phyloP scores from a whole-genome alignment of 2,113 vertebrate genomes.

The Silurus meridionalis region DNA sequence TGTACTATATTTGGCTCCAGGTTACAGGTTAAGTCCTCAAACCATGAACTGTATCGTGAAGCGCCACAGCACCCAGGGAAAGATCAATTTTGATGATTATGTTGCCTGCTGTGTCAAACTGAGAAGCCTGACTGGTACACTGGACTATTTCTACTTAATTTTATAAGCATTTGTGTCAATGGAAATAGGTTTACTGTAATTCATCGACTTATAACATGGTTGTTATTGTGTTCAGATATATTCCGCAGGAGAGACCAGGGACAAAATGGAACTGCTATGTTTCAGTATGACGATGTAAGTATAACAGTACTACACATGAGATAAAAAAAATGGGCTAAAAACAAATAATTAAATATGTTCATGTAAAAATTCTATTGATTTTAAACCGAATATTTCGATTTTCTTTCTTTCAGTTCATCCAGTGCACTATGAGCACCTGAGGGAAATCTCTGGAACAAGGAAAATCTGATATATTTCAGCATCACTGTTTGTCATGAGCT shows the following conservation, averaged over 20 bases:
- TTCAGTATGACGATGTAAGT: constrained; percentile 95
- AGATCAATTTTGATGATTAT: constrained; percentile 91
- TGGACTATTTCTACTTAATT: background rate
- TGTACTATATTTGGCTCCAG: constrained; percentile 52
- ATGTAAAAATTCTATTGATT: background rate
- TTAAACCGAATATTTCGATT: background rate
- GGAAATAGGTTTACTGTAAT: background rate
- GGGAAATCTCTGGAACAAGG: background rate
- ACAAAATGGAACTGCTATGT: constrained; percentile 82
- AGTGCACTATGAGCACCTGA: constrained; percentile 71
- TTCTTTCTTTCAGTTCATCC: constrained; percentile 67
- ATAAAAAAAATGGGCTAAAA: background rate
- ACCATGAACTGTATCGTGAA: constrained; percentile 81
- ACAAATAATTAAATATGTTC: background rate
- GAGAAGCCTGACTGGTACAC: constrained; percentile 85
- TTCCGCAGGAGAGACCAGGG: constrained; percentile 83
- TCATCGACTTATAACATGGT: background rate
- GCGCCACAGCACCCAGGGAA: constrained; percentile 80
- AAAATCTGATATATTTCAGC: background rate
- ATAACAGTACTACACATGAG: background rate
- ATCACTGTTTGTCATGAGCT: background rate
- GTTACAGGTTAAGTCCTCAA: constrained; percentile 83
- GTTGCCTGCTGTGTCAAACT: constrained; percentile 88
- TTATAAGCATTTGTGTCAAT: background rate
- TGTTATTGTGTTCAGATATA: constrained; percentile 72